A percentile compares a stretch with the other conserved stretches of the same genome.
Conservation (phyloP, 1,140 invertebrate genomes). For the Plectrocnemia conspersa region DNA sequence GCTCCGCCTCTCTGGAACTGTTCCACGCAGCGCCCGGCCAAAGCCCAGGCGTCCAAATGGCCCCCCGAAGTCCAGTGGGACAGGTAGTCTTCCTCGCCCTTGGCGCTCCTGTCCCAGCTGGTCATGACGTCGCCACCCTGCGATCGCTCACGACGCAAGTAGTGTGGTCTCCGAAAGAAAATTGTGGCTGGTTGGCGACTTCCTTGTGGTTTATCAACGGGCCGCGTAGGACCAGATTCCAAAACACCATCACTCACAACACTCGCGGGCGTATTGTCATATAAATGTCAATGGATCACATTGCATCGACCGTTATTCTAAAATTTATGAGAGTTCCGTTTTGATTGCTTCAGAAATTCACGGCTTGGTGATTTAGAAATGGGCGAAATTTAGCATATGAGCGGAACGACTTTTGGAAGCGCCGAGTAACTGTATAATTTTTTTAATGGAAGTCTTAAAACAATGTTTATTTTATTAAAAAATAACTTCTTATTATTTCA, state of each 20-base stretch:
- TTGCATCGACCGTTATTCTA: too few species aligned
- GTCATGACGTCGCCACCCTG: conserved; percentile 15
- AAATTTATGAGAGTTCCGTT: too few species aligned
- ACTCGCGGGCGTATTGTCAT: neutral
- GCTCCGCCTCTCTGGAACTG: conserved; percentile 27
- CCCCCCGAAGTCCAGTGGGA: conserved; percentile 3
- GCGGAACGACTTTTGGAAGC: too few species aligned
- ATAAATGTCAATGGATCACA: too few species aligned
- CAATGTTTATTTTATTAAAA: too few species aligned
- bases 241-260: neutral
- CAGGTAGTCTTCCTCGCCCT: neutral
- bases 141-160: conserved; percentile 23
- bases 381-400: too few species aligned
- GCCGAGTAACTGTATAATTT: too few species aligned
- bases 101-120: conserved; percentile 11
- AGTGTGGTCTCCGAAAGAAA: conserved; percentile 29
- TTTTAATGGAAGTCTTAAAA: too few species aligned
- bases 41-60: conserved; percentile 16
- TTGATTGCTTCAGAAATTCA: too few species aligned
- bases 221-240: neutral
- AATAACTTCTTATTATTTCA: too few species aligned
- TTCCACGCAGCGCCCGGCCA: conserved; percentile 21
- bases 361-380: too few species aligned
- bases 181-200: conserved; percentile 12
- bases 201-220: neutral